Percentiles rank a stretch among this genome's conserved stretches.
phyloP scores from a whole-genome alignment of 2,888 invertebrate genomes.

The Cataglyphis rosenhaueri region DNA sequence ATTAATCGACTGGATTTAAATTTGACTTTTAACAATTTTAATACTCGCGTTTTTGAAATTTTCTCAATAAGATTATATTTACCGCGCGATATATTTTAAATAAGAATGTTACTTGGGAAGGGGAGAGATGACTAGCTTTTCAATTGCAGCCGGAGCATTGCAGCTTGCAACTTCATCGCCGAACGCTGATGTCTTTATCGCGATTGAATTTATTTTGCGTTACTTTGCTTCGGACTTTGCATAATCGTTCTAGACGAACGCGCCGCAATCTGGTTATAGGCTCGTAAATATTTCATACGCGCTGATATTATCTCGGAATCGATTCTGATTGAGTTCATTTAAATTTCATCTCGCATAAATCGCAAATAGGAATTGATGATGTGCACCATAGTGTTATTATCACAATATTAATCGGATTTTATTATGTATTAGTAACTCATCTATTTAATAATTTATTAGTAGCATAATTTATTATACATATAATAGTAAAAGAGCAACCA shows the following conservation, averaged over 20 bases:
- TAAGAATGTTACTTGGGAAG: not conserved
- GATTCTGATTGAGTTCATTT: constrained; percentile 34
- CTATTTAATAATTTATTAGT: too few relatives aligned
- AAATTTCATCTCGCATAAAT: constrained; percentile 18
- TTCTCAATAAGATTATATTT: not conserved
- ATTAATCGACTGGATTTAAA: not conserved
- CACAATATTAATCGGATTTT: constrained; percentile 29
- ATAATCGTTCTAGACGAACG: constrained; percentile 45
- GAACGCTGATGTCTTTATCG: constrained; percentile 40
- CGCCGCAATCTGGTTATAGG: constrained; percentile 33
- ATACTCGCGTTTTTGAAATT: not conserved
- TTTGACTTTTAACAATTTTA: not conserved
- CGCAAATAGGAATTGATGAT: constrained; percentile 40
- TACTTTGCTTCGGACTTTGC: constrained; percentile 27
- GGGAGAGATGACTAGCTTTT: constrained; percentile 16
- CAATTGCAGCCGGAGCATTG: not conserved
- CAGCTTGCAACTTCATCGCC: constrained; percentile 19
- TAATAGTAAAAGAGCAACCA: not conserved
- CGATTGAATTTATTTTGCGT: constrained; percentile 40
- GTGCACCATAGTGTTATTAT: constrained; percentile 16
- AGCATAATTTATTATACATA: too few relatives aligned
- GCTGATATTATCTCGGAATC: constrained; percentile 16
- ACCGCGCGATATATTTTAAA: not conserved
- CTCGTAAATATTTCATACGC: constrained; percentile 52
- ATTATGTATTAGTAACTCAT: not conserved